A percentile compares a stretch with the other conserved stretches of the same genome.
Evolutionary conservation across 2,797 vertebrate genomes (phyloP).

Genomic region (Enteromius paludinosus): DNA sequence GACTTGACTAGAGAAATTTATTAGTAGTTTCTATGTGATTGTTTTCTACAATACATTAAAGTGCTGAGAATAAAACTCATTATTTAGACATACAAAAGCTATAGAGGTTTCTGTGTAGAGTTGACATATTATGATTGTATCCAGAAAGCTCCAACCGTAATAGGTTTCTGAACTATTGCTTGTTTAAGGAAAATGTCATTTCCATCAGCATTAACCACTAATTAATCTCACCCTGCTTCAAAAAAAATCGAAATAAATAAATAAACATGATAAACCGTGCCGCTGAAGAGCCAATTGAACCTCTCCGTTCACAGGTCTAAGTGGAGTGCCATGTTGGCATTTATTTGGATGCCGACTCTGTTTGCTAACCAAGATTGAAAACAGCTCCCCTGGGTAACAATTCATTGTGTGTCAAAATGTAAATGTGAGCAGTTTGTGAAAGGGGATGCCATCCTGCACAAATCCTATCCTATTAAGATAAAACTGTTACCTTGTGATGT

Average conservation of each 20-base stretch:
- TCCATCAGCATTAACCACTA: slow-evolving; percentile 41
- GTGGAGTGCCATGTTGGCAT: slow-evolving; percentile 41
- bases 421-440: slow-evolving; percentile 43
- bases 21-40: no score
- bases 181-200: slow-evolving; percentile 12
- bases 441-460: slow-evolving; percentile 53
- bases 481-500: slow-evolving; percentile 72
- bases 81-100: background rate
- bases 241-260: background rate
- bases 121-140: background rate
- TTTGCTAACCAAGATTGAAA: slow-evolving; percentile 69
- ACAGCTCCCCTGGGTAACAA: slow-evolving; percentile 34
- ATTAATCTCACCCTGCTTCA: slow-evolving; percentile 30
- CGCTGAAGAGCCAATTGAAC: background rate
- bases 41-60: background rate
- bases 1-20: no score
- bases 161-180: slow-evolving; percentile 10
- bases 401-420: slow-evolving; percentile 42
- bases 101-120: background rate
- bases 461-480: slow-evolving; percentile 60
- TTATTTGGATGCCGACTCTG: slow-evolving; percentile 57
- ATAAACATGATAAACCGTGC: slow-evolving; percentile 35
- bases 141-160: background rate
- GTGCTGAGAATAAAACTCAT: background rate
- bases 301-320: slow-evolving; percentile 15